Evolutionary conservation across 2,888 invertebrate genomes (phyloP), one percentile per base, ranked within the genome.

Genomic region (Liodrosophila aerea): DNA sequence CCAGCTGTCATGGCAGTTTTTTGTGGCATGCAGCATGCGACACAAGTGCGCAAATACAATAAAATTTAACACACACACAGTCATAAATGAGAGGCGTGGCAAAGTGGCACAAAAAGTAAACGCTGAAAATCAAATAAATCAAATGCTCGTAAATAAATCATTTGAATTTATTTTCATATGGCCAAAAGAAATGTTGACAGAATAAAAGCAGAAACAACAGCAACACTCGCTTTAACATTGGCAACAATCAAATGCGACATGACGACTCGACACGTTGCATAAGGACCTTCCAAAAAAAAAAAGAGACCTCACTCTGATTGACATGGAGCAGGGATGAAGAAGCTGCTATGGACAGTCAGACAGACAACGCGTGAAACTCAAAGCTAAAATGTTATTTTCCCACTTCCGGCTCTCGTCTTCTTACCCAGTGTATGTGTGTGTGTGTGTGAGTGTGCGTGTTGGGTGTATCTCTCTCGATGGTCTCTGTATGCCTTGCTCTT

Each of bases 81-180:
- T 18, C 22, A 13, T 2, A 34, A 18, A n/a, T 7, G 4, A 15
- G 63, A 53, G 31, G 68, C 40, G 44, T 11, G 27, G 16, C 31
- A n/a, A 8, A 37, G 18, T 16, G 11, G 12, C 18, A 27, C 11
- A 29, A 43, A 30, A 22, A 53, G 51, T 66, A 66, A 73, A 73
- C 62, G 62, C 52, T 44, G 80, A 75, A 84, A 85, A 82, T 84
- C 83, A 87, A 88, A 88, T 87, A 87, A 87, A 88, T 87, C 87
- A 88, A 86, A 85, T 67, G 73, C 81, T 87, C 80, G 85, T 87
- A 85, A 88, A 88, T 87, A 88, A 88, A 87, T 87, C 88, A 87
- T 87, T 86, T 82, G 74, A 87, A 87, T 87, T 77, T 84, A 81
- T 82, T 86, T 84, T 81, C 78, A 73, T 63, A 54, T 73, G 71